Conservation (phyloP, 2,113 vertebrate genomes). For the Pyxicephalus adspersus region DNA sequence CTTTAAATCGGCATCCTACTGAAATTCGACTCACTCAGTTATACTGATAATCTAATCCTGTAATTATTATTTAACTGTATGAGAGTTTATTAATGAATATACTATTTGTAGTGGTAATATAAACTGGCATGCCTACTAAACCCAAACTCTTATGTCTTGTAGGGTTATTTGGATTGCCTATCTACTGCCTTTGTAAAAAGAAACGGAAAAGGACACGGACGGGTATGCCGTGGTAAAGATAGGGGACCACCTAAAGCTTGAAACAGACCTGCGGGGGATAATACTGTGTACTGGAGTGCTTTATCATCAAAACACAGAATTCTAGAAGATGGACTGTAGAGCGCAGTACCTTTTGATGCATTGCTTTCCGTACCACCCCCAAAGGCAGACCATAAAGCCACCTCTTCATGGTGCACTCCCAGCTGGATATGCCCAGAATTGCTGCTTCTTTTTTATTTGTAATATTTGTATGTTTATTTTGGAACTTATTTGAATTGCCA, state of each 20-base stretch:
- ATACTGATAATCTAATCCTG: no score
- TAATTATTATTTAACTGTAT: no score
- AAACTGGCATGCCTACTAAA: no score
- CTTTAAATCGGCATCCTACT: no score
- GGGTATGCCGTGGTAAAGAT: constrained; percentile 78
- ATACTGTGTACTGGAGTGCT: constrained; percentile 62
- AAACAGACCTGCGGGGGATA: constrained; percentile 59
- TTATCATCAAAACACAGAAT: constrained; percentile 51
- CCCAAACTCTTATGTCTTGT: constrained; percentile 46
- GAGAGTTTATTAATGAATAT: no score
- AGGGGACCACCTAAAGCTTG: constrained; percentile 55
- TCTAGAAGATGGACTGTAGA: constrained; percentile 55
- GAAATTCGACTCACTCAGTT: no score
- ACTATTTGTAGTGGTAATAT: no score
- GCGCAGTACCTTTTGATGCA: constrained; percentile 50
- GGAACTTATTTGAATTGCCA: constrained; percentile 48
- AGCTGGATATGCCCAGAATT: constrained; percentile 67
- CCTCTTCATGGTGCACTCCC: constrained; percentile 66
- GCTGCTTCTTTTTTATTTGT: constrained; percentile 70
- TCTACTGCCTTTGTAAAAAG: constrained; percentile 97
- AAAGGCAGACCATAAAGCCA: constrained; percentile 67
- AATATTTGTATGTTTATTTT: constrained; percentile 45
- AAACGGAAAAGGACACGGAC: constrained; percentile 88
- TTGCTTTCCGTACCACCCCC: constrained; percentile 61
- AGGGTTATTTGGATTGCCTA: constrained; percentile 92